Percentiles rank a stretch among this genome's conserved stretches.
Conservation (phyloP, 2,113 vertebrate genomes). For the Perca fluviatilis region DNA sequence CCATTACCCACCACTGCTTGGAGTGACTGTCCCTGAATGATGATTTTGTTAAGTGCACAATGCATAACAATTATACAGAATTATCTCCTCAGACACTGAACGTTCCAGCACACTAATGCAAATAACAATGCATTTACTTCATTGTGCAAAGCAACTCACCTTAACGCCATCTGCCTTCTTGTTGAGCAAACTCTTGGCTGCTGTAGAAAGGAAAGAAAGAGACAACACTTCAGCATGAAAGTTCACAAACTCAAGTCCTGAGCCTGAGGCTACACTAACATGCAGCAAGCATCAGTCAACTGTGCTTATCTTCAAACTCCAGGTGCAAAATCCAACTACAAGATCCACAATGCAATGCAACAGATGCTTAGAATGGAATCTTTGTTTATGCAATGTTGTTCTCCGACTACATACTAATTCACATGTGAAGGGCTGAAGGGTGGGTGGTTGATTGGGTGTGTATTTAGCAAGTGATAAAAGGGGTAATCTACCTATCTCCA, state of each 20-base stretch:
- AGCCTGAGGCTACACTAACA: slow-evolving; percentile 66
- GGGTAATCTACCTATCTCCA: slow-evolving; percentile 21
- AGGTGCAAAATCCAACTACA: slow-evolving; percentile 56
- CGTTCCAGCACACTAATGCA: slow-evolving; percentile 65
- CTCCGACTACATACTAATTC: slow-evolving; percentile 26
- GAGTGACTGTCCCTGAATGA: slow-evolving; percentile 75
- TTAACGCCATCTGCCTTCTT: slow-evolving; percentile 94
- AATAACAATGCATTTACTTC: slow-evolving; percentile 29
- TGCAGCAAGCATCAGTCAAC: slow-evolving; percentile 73
- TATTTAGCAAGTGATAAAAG: slow-evolving; percentile 47
- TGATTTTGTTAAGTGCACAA: slow-evolving; percentile 53
- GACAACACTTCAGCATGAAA: slow-evolving; percentile 40
- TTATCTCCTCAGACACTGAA: slow-evolving; percentile 37
- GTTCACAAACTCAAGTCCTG: slow-evolving; percentile 16
- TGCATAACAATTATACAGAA: slow-evolving; percentile 58
- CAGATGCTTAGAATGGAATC: slow-evolving; percentile 9
- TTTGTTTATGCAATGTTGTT: slow-evolving; percentile 46
- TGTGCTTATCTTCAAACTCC: slow-evolving; percentile 63
- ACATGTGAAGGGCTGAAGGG: slow-evolving; percentile 25
- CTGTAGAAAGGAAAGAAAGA: slow-evolving; percentile 80
- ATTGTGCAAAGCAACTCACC: slow-evolving; percentile 83
- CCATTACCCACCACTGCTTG: slow-evolving; percentile 31
- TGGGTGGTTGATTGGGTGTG: slow-evolving; percentile 22
- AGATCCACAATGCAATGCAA: slow-evolving; percentile 68
- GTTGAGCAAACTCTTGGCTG: slow-evolving; percentile 96